Conservation (phyloP, 2,797 vertebrate genomes). For the Microctenopoma lineatum region DNA sequence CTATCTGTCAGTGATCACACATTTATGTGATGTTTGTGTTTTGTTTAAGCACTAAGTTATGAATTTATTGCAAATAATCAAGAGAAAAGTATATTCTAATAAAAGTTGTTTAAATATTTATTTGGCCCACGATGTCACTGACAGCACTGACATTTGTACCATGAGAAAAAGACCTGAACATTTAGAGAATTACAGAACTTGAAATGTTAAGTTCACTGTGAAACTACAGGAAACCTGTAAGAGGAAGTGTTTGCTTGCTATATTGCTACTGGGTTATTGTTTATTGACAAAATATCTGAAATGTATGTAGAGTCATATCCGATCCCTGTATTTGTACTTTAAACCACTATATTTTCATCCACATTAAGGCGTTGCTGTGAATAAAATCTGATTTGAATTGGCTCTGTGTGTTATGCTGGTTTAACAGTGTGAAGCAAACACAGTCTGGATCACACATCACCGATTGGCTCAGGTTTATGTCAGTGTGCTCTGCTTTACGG, state of each 20-base stretch:
- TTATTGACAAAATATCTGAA: conserved; percentile 16
- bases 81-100: too few species aligned
- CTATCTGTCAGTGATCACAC: too few species aligned
- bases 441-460: too few species aligned
- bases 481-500: too few species aligned
- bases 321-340: conserved; percentile 68
- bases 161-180: not conserved
- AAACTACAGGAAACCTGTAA: not conserved
- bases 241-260: conserved; percentile 11
- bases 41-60: too few species aligned
- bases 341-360: conserved; percentile 67
- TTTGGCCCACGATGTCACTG: too few species aligned
- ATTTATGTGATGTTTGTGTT: too few species aligned
- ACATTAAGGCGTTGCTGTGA: conserved; percentile 71
- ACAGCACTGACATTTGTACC: too few species aligned
- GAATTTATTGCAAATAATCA: too few species aligned
- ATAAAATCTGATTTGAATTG: conserved; percentile 55
- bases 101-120: too few species aligned
- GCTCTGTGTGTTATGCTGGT: not conserved
- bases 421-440: too few species aligned
- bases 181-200: conserved; percentile 52
- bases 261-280: not conserved
- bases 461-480: too few species aligned
- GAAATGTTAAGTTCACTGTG: not conserved
- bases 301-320: conserved; percentile 9